Percentiles rank a stretch among this genome's conserved stretches.
Conservation (phyloP, 2,113 vertebrate genomes). For the Nesogale talazaci region DNA sequence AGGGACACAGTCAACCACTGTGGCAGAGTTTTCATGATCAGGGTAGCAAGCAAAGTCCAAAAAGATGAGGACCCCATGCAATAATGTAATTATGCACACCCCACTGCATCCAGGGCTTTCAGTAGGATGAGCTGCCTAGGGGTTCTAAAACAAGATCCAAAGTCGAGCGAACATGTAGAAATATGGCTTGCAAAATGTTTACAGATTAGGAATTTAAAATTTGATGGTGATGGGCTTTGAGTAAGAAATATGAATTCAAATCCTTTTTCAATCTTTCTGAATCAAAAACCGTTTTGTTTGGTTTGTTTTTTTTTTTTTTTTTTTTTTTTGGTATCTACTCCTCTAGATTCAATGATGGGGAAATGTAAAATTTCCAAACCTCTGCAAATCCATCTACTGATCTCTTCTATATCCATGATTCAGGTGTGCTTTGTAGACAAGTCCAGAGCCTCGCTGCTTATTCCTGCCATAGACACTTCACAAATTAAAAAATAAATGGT, state of each 20-base stretch:
- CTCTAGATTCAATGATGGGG: slow-evolving; percentile 19
- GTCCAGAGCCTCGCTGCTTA: neutral
- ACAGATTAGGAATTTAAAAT: slow-evolving; percentile 39
- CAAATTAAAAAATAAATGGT: slow-evolving; percentile 45
- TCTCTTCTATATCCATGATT: neutral
- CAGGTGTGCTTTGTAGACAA: slow-evolving; percentile 44
- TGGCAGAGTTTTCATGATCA: neutral
- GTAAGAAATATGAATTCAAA: slow-evolving; percentile 64
- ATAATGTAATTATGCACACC: neutral
- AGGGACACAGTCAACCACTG: neutral
- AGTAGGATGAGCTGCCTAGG: neutral
- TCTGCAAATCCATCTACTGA: slow-evolving; percentile 43
- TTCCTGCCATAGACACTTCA: slow-evolving; percentile 36
- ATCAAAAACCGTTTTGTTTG: slow-evolving; percentile 45
- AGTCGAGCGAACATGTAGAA: neutral
- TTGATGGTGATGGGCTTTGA: neutral
- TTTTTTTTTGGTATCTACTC: slow-evolving; percentile 34
- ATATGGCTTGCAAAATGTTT: slow-evolving; percentile 32
- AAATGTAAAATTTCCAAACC: slow-evolving; percentile 58
- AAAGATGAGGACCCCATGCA: accelerated
- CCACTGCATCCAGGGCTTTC: neutral
- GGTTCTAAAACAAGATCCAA: neutral
- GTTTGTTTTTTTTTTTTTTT: no score
- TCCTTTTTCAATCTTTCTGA: slow-evolving; percentile 51
- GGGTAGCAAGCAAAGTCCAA: neutral